Base-by-base conservation (phyloP, 2,888 invertebrate species). In the Andricus quercusramuli region DNA sequence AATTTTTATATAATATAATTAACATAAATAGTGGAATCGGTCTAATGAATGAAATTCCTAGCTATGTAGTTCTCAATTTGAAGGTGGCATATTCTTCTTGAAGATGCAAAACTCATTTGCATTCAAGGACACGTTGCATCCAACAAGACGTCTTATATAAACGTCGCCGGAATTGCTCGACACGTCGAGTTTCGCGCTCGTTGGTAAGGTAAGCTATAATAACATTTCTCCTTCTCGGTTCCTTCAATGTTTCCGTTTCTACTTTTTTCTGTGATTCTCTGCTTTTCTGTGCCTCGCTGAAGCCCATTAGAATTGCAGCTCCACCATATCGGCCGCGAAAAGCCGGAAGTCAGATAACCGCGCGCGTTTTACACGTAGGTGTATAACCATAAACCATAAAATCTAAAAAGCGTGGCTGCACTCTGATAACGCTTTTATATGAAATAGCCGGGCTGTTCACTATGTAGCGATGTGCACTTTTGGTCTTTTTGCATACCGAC, bases 371-470 rank as follows among this genome's bases (percentile, higher is more conserved):
- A 83, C 86, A 84, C 88, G 86, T 87, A 84, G 84, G 85, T 83
- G 82, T 84, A 85, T 88, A 87, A 88, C 87, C 85, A 82, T 90
- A 90, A 91, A 90, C 86, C 85, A 82, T 90, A 90, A 90, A 90
- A 89, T 87, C 86, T 83, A 83, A 86, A 86, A 88, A 88, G 85
- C 83, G 81, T 78, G 83, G 84, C 79, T 78, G 77, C 79, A 70
- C 66, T 78, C 80, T 81, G 86, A 89, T 86, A 89, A 86, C 87
- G 85, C 80, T 86, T 74, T 87, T 85, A 85, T 84, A 82, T 82
- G 82, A 84, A 85, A 85, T 82, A 85, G 85, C 87, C 84, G 85
- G 80, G 70, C 78, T 67, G 77, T 64, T 82, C 78, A 78, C 79
- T 65, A 79, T 56, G 11, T n/a, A 37, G 37, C 13, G 47, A 17